phyloP scores from a whole-genome alignment of 1,140 invertebrate genomes.

The Zaprionus capensis region DNA sequence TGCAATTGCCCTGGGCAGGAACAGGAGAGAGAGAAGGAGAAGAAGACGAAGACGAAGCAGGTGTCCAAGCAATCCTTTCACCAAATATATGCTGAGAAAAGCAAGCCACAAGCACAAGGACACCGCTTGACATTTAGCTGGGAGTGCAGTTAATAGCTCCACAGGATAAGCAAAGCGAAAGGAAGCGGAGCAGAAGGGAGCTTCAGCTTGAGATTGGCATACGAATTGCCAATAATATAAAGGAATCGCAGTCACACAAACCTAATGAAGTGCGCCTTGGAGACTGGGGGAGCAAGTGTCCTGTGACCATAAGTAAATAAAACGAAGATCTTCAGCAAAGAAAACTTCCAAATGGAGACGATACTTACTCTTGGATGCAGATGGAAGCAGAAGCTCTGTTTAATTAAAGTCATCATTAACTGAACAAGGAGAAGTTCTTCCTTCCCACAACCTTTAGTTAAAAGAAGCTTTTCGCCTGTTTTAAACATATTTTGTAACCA shows the following conservation, averaged over 20 bases:
- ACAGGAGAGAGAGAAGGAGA: not conserved
- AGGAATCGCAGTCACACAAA: not conserved
- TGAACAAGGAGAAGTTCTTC: not conserved
- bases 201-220: not conserved
- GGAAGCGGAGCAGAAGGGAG: not conserved
- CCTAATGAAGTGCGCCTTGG: conserved; percentile 22
- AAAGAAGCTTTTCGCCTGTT: not conserved
- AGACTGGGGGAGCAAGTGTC: not conserved
- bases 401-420: not conserved
- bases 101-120: conserved; percentile 21
- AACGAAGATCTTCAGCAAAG: not conserved
- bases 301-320: not conserved
- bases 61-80: conserved; percentile 55
- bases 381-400: not conserved
- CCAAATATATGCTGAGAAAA: conserved; percentile 38
- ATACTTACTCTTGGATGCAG: not conserved
- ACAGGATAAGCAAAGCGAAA: conserved; percentile 14
- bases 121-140: conserved; percentile 64
- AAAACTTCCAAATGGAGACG: not conserved
- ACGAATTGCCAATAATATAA: conserved; percentile 19
- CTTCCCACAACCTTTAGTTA: not conserved
- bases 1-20: conserved; percentile 10
- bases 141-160: conserved; percentile 67
- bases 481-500: not conserved
- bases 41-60: too few species aligned